Evolutionary conservation across 2,113 vertebrate genomes (phyloP).

Genomic region (Lucifuga dentata): DNA sequence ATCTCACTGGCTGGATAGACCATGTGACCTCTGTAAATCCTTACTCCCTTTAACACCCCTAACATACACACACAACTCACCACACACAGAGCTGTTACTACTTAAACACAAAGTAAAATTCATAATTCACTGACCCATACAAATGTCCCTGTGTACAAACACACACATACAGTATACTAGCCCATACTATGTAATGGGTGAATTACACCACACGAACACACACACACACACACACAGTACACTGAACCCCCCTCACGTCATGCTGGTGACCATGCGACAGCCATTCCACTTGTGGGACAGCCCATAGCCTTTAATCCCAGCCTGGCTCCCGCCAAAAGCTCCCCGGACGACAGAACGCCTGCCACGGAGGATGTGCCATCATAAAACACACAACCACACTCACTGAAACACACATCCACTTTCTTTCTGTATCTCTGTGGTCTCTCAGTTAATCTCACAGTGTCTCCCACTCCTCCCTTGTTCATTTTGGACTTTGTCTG

Average conservation of each 20-base stretch:
- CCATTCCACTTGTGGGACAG: slow-evolving; percentile 85
- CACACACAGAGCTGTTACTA: slow-evolving; percentile 19
- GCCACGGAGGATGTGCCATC: slow-evolving; percentile 78
- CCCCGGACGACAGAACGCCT: slow-evolving; percentile 76
- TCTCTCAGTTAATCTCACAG: slow-evolving; percentile 26
- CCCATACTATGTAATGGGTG: slow-evolving; percentile 17
- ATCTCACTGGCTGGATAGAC: slow-evolving; percentile 66
- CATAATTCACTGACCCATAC: neutral
- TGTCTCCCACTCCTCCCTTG: neutral
- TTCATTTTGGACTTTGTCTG: neutral
- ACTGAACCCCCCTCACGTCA: slow-evolving; percentile 47
- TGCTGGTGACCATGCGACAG: slow-evolving; percentile 75
- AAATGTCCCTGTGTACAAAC: slow-evolving; percentile 11
- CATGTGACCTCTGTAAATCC: slow-evolving; percentile 39
- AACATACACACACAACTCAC: neutral
- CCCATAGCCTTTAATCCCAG: slow-evolving; percentile 86
- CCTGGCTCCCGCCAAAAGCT: slow-evolving; percentile 84
- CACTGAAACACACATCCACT: slow-evolving; percentile 27
- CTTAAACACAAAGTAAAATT: slow-evolving; percentile 6
- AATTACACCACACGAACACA: slow-evolving; percentile 19
- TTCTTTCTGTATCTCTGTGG: slow-evolving; percentile 23
- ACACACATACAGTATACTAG: slow-evolving; percentile 36
- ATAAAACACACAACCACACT: slow-evolving; percentile 74
- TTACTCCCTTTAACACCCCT: slow-evolving; percentile 31
- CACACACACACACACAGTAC: slow-evolving; percentile 26